Conservation (phyloP, 2,113 vertebrate genomes). For the Myocastor coypus region DNA sequence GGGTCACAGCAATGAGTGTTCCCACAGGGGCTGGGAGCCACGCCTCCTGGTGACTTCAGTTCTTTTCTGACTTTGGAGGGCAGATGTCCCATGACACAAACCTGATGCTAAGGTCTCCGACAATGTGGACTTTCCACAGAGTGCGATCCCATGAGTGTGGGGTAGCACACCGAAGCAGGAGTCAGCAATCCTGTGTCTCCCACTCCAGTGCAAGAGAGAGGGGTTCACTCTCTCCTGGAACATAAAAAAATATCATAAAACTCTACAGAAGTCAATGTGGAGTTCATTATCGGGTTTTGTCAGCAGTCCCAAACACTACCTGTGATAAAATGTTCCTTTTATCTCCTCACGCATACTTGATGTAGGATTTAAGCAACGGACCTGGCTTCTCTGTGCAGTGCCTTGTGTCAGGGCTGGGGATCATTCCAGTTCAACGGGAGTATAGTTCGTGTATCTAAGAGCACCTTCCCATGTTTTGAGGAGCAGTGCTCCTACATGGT, state of each 20-base stretch:
- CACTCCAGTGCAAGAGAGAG: rapidly evolving
- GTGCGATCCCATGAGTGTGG: not conserved
- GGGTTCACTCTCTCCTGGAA: rapidly evolving
- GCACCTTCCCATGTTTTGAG: not conserved
- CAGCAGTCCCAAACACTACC: not conserved
- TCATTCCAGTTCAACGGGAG: rapidly evolving
- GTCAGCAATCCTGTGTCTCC: rapidly evolving
- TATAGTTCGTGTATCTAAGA: not conserved
- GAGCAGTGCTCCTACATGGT: not conserved
- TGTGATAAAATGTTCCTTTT: not conserved
- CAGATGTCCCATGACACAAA: not conserved
- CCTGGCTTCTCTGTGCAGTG: too few relatives aligned
- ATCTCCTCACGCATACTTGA: too few relatives aligned
- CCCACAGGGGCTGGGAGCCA: not conserved
- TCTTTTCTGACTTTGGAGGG: too few relatives aligned
- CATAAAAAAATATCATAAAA: not conserved
- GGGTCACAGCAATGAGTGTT: not conserved
- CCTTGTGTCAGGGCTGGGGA: not conserved
- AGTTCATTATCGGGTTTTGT: not conserved
- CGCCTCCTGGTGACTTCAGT: too few relatives aligned
- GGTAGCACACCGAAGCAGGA: rapidly evolving
- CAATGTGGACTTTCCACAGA: not conserved
- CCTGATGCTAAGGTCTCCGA: not conserved
- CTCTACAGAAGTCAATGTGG: not conserved
- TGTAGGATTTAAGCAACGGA: not conserved